Evolutionary conservation across 2,888 invertebrate genomes (phyloP), one percentile per base, ranked within the genome.

Genomic region (Heteromyza rotundicornis): DNA sequence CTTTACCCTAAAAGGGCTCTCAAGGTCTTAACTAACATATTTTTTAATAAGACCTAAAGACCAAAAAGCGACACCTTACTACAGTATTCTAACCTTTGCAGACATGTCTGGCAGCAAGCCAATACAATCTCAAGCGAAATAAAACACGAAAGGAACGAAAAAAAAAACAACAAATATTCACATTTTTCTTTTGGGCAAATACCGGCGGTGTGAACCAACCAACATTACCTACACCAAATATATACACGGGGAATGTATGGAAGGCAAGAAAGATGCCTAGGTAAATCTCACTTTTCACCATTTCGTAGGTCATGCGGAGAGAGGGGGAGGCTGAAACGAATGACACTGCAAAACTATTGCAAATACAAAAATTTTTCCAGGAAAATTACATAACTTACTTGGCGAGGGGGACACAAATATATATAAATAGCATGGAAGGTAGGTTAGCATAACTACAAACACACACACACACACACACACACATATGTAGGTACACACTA

Each of bases 351-450:
- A 54, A 54, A 52, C 12, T 36, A 17, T 20, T 47, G 47, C 47
- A 47, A 17, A 20, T 47, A 47, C 19, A 5, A 17, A 20, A 40
- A 40, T 10, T 66, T 52, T 20, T 44, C 51, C n/a, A n/a, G n/a
- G 59, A 60, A 62, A 51, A 60, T 63, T 55, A 32, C 49, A 60
- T 54, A 63, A 60, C 59, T 63, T n/a, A 40, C 10, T 10, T n/a
- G 40, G 10, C n/a, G 14, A 7, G 40, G 10, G 5, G 27, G 5
- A 27, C 27, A 27, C 27, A 27, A 5, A 7, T 27, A 27, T 40
- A n/a, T 40, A 40, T 40, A n/a, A n/a, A 14, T 17, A 19, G 47
- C 40, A 7, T 14, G 3, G 40, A 8, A 40, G 40, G 40, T n/a
- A n/a, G 40, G 14, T 14, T 40, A 40, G n/a, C 12, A 40, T 12